phyloP scores from a whole-genome alignment of 2,888 invertebrate species.

The Hypolimnas misippus region DNA sequence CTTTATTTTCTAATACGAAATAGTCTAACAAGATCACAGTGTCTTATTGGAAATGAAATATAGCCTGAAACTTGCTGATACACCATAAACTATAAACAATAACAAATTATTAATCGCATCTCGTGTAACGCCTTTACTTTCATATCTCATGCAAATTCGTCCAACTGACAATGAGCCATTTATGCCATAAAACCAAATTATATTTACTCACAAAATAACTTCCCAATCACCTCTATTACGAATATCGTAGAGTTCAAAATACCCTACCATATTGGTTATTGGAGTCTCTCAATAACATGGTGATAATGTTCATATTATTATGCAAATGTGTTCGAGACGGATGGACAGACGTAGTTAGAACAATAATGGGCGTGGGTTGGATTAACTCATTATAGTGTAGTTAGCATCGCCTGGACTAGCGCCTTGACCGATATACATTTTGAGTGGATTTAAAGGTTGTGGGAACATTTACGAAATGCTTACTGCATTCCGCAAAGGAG shows the following conservation, averaged over 20 bases:
- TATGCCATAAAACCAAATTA: constrained; percentile 54
- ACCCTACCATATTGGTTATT: constrained; percentile 12
- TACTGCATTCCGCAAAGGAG: constrained; percentile 28
- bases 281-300: constrained; percentile 42
- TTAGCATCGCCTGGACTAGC: constrained; percentile 65
- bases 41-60: constrained; percentile 5
- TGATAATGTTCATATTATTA: constrained; percentile 71
- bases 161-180: constrained; percentile 78
- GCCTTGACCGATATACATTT: constrained; percentile 80
- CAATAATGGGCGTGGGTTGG: constrained; percentile 79
- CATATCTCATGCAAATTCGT: constrained; percentile 80
- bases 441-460: constrained; percentile 53
- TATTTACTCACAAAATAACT: constrained; percentile 21
- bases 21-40: constrained; percentile 1
- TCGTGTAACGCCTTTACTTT: constrained; percentile 67
- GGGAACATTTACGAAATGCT: constrained; percentile 40
- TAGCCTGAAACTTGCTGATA: constrained; percentile 16
- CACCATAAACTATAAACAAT: constrained; percentile 28
- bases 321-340: constrained; percentile 62
- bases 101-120: constrained; percentile 56
- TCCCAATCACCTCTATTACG: constrained; percentile 28
- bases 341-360: constrained; percentile 74
- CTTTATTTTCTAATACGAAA: too few relatives aligned
- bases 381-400: constrained; percentile 70
- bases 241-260: constrained; percentile 37